phyloP scores from a whole-genome alignment of 64 coral and sea anemone genomes.

The Acropora tenuis region DNA sequence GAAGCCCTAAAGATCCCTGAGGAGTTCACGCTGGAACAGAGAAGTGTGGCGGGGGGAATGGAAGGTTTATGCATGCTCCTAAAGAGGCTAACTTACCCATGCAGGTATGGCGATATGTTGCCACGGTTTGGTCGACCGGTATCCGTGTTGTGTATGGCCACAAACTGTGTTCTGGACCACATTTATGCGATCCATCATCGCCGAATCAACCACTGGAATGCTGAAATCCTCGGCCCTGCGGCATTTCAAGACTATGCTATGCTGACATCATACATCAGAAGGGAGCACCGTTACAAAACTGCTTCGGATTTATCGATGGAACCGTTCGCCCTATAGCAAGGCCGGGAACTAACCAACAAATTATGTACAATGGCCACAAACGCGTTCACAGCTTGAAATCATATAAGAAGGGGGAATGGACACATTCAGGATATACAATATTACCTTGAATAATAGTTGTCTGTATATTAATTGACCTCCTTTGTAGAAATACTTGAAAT shows the following conservation, averaged over 20 bases:
- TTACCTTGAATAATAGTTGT: too few relatives aligned
- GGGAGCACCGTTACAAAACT: too few relatives aligned
- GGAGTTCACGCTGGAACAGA: constrained; percentile 32
- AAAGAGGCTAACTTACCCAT: constrained; percentile 43
- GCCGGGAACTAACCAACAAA: background rate
- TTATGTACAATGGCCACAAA: constrained; percentile 20
- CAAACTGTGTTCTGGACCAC: constrained; percentile 39
- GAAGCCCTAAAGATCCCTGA: constrained; percentile 22
- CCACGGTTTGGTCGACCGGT: constrained; percentile 32
- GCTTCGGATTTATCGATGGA: too few relatives aligned
- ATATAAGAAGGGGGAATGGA: too few relatives aligned
- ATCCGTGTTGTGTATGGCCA: constrained; percentile 30
- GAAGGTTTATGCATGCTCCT: constrained; percentile 35
- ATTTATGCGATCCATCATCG: constrained; percentile 34
- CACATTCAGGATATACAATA: too few relatives aligned
- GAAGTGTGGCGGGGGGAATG: constrained; percentile 27
- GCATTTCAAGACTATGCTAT: background rate
- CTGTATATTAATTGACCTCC: too few relatives aligned
- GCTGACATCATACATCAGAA: background rate
- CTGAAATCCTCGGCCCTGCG: constrained; percentile 25
- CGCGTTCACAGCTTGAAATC: constrained; percentile 12
- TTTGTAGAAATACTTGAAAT: too few relatives aligned
- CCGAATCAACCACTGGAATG: constrained; percentile 32
- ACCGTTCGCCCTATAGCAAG: too few relatives aligned
- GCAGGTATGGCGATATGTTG: constrained; percentile 40